A percentile compares a stretch with the other conserved stretches of the same genome.
Conservation (phyloP, 2,113 vertebrate species). For the Lanius collurio region DNA sequence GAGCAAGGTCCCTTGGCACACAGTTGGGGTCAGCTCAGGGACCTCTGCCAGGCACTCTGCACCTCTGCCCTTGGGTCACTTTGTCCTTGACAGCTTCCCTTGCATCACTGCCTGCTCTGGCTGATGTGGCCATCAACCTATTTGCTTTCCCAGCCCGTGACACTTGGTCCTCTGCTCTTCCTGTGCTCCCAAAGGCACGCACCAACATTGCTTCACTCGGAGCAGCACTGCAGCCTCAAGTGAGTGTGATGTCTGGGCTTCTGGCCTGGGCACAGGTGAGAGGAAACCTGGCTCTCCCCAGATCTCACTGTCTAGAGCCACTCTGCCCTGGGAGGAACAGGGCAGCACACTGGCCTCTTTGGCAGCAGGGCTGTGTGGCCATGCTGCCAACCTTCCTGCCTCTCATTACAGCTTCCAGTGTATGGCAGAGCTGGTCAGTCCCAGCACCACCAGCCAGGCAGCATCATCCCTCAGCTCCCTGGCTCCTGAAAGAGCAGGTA, state of each 20-base stretch:
- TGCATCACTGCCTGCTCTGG: background rate
- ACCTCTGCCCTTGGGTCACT: background rate
- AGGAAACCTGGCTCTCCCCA: background rate
- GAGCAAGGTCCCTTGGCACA: background rate
- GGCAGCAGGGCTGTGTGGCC: background rate
- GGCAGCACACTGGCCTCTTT: background rate
- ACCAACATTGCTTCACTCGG: background rate
- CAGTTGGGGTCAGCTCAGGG: background rate
- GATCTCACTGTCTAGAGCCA: fast-evolving
- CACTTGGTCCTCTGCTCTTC: background rate
- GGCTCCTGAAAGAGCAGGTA: background rate
- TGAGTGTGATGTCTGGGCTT: background rate
- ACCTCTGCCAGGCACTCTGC: background rate
- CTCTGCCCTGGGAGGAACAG: background rate
- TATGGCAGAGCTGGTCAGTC: background rate
- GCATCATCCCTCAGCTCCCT: background rate
- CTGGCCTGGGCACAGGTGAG: background rate
- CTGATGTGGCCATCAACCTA: background rate
- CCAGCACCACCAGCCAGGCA: background rate
- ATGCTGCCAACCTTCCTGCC: background rate
- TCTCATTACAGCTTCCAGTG: background rate
- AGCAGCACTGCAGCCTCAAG: background rate
- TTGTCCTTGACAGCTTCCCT: background rate
- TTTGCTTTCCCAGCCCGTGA: background rate
- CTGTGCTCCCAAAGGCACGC: background rate